Conservation (phyloP, 2,797 vertebrate species). For the Tamandua tetradactyla region DNA sequence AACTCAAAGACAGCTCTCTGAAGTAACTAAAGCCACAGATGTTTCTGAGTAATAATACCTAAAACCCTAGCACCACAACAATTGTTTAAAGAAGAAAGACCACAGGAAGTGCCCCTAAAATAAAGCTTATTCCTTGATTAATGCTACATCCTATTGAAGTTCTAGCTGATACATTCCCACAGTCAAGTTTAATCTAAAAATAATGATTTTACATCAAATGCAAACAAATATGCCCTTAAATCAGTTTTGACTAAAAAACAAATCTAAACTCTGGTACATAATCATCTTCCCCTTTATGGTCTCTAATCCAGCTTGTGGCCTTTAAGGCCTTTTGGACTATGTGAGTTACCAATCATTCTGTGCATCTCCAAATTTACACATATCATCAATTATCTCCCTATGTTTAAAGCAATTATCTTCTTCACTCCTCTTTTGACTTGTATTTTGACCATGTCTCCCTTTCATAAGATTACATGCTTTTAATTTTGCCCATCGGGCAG, state of each 20-base stretch:
- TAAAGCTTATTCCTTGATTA: slow-evolving; percentile 9
- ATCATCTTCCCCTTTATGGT: neutral
- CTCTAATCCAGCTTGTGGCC: neutral
- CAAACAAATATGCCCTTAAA: slow-evolving; percentile 3
- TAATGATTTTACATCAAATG: slow-evolving; percentile 25
- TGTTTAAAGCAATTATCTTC: neutral
- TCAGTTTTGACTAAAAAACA: neutral
- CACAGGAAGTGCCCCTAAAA: neutral
- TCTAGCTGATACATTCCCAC: neutral
- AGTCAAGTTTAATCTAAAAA: slow-evolving; percentile 35
- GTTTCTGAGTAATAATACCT: neutral
- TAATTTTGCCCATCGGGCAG: neutral
- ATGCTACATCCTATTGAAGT: slow-evolving; percentile 15
- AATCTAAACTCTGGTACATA: neutral
- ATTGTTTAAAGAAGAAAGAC: slow-evolving; percentile 18
- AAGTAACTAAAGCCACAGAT: slow-evolving; percentile 49
- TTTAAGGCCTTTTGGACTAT: neutral
- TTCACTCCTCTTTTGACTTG: neutral
- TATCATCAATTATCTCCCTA: neutral
- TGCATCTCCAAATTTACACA: neutral
- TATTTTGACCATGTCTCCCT: slow-evolving; percentile 22
- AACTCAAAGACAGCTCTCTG: neutral
- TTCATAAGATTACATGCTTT: slow-evolving; percentile 18
- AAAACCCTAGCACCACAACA: neutral
- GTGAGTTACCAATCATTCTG: neutral